phyloP scores from a whole-genome alignment of 2,797 vertebrate genomes.

The Scolopax bukidnonensis region DNA sequence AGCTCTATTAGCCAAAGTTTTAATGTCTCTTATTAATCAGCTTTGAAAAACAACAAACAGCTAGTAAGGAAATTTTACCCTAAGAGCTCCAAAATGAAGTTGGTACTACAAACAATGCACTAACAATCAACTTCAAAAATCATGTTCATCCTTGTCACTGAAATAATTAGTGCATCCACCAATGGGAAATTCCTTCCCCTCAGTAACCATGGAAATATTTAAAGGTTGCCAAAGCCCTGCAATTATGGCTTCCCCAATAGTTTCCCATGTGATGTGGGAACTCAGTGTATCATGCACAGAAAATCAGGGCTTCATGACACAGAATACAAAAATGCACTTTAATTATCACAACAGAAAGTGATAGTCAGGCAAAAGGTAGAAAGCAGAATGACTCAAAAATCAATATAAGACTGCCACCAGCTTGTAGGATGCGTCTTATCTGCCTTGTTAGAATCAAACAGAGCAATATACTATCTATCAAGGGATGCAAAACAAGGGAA shows the following conservation, averaged over 20 bases:
- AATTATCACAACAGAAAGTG: slow-evolving; percentile 30
- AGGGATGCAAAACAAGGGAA: background rate
- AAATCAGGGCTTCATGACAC: background rate
- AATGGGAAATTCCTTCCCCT: slow-evolving; percentile 19
- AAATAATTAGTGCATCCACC: slow-evolving; percentile 23
- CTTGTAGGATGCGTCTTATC: background rate
- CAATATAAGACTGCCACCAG: slow-evolving; percentile 24
- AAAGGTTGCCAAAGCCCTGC: slow-evolving; percentile 11
- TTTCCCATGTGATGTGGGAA: background rate
- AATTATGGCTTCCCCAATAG: slow-evolving; percentile 53
- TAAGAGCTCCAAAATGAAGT: background rate
- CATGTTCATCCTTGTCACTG: background rate
- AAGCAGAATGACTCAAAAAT: slow-evolving; percentile 27
- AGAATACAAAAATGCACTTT: background rate
- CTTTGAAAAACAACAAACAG: background rate
- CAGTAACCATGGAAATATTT: slow-evolving; percentile 52
- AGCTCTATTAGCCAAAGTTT: background rate
- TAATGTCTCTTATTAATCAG: slow-evolving; percentile 15
- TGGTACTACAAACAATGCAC: background rate
- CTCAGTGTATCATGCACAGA: background rate
- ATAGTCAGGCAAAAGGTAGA: slow-evolving; percentile 1
- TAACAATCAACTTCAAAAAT: slow-evolving; percentile 32
- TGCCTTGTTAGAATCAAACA: slow-evolving; percentile 1
- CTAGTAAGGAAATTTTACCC: background rate
- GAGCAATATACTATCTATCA: background rate